phyloP scores from a whole-genome alignment of 1,140 invertebrate genomes.

The Eciton burchellii region DNA sequence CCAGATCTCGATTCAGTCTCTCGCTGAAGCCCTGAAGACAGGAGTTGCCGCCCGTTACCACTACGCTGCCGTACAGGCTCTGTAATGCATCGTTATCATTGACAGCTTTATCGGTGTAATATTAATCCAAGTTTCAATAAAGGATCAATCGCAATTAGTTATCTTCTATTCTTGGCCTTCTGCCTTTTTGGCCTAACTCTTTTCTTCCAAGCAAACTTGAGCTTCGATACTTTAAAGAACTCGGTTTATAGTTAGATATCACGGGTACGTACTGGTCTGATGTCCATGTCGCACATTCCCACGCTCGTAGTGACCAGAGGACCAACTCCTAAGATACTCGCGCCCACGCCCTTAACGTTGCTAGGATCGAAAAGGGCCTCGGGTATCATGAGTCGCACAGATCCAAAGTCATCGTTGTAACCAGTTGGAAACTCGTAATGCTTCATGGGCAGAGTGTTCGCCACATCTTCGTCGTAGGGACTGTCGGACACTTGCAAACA shows the following conservation, averaged over 20 bases:
- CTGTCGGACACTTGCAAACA: conserved; percentile 94
- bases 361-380: conserved; percentile 96
- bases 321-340: conserved; percentile 89
- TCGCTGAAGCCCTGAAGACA: conserved; percentile 92
- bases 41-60: conserved; percentile 96
- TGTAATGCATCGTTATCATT: conserved; percentile 41
- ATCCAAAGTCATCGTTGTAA: conserved; percentile 96
- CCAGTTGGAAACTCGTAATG: conserved; percentile 98
- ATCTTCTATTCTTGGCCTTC: too few species aligned
- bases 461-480: conserved; percentile 93
- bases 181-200: too few species aligned
- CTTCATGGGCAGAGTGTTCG: conserved; percentile 92
- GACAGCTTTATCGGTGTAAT: not conserved
- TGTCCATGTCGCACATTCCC: conserved; percentile 97
- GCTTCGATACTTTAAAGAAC: not conserved
- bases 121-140: too few species aligned
- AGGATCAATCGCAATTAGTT: too few species aligned
- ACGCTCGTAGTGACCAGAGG: conserved; percentile 94
- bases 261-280: conserved; percentile 90
- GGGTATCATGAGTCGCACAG: conserved; percentile 94
- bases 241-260: conserved; percentile 60
- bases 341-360: conserved; percentile 84
- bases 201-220: not conserved
- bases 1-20: conserved; percentile 93
- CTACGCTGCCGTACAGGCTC: conserved; percentile 94